Conservation (phyloP, 1,140 invertebrate genomes). For the Apis laboriosa region DNA sequence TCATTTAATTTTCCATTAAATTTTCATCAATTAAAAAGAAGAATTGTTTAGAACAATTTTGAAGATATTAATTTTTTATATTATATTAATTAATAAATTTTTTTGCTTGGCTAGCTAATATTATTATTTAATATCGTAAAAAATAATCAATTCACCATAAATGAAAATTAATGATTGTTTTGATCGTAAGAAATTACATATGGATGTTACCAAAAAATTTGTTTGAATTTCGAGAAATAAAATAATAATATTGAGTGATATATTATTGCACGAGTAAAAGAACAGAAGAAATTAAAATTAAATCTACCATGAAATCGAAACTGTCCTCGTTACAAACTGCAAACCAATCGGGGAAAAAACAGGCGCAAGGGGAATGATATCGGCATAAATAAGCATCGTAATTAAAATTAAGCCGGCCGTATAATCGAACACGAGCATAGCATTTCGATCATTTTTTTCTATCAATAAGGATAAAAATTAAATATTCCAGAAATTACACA, state of each 20-base stretch:
- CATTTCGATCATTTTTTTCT: background rate
- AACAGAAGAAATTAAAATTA: background rate
- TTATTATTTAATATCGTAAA: too few relatives aligned
- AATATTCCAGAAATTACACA: background rate
- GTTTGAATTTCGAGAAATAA: background rate
- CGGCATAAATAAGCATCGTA: background rate
- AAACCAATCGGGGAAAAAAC: background rate
- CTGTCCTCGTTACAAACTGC: background rate
- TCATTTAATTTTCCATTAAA: too few relatives aligned
- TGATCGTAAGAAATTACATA: background rate
- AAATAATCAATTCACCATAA: too few relatives aligned
- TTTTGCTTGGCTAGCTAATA: too few relatives aligned
- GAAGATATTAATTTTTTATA: too few relatives aligned
- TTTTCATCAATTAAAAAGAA: too few relatives aligned
- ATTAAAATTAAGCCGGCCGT: conserved; percentile 2
- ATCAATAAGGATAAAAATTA: background rate
- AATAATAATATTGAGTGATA: background rate
- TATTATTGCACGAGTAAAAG: background rate
- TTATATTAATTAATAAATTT: too few relatives aligned
- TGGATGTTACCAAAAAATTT: background rate
- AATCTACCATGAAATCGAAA: conserved; percentile 13
- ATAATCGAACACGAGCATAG: background rate
- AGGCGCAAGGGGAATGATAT: background rate
- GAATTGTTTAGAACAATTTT: too few relatives aligned
- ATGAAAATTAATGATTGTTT: background rate